Evolutionary conservation across 2,888 invertebrate genomes (phyloP).

Genomic region (Chrysolina americana): DNA sequence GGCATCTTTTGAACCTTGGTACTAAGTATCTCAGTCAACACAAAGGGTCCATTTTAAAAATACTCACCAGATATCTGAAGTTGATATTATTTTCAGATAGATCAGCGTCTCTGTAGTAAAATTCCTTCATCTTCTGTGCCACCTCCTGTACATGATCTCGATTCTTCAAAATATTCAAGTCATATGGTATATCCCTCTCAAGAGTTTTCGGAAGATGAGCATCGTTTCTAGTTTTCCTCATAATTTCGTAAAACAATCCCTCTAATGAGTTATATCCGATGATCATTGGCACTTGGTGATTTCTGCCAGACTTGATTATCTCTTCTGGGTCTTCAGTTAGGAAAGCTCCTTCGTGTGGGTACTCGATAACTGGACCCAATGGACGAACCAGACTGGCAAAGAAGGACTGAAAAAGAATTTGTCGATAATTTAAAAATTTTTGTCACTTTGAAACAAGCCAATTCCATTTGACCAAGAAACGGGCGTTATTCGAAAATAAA

Average conservation of each 20-base stretch:
- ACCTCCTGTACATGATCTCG: conserved; percentile 58
- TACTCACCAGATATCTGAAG: conserved; percentile 62
- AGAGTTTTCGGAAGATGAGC: conserved; percentile 52
- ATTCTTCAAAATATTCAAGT: conserved; percentile 55
- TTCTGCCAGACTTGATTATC: conserved; percentile 61
- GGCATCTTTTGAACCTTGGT: too few species aligned
- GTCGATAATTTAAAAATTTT: too few species aligned
- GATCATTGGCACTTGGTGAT: conserved; percentile 65
- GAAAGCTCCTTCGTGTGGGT: conserved; percentile 58
- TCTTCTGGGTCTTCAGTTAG: conserved; percentile 61
- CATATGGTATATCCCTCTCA: conserved; percentile 57
- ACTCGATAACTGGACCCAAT: conserved; percentile 59
- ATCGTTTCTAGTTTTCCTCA: conserved; percentile 52
- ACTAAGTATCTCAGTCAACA: background rate
- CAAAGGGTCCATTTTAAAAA: background rate
- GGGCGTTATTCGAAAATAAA: too few species aligned
- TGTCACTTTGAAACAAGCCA: too few species aligned
- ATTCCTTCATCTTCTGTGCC: conserved; percentile 67
- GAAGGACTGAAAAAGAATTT: conserved; percentile 50
- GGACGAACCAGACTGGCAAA: conserved; percentile 52
- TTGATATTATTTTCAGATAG: conserved; percentile 65
- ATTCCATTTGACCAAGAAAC: too few species aligned
- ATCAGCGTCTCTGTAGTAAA: conserved; percentile 69
- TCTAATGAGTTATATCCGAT: conserved; percentile 65
- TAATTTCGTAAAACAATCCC: conserved; percentile 63